Evolutionary conservation across 2,888 invertebrate genomes (phyloP), one percentile per base, ranked within the genome.

Genomic region (Lycaena phlaeas): DNA sequence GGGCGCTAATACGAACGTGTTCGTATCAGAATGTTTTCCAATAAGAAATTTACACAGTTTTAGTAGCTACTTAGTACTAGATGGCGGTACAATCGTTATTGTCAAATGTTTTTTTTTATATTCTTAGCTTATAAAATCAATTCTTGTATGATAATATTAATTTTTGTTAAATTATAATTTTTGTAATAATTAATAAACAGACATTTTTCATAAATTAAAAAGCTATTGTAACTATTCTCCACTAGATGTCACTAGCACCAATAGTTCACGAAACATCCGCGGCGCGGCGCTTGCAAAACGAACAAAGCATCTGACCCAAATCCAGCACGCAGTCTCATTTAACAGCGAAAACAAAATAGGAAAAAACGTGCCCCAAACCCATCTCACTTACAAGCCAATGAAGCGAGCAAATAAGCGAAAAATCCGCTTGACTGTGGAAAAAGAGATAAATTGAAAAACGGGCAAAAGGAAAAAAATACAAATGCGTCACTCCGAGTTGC

Each of bases 391-490:
- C 77, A 66, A 79, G 78, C 78, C 82, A 82, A 82, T 82, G 82
- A 81, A 76, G 81, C 78, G 76, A 64, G 77, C 75, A 78, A 81
- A 82, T 78, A 81, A 73, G 73, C 78, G 77, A 81, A 77, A 82
- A 84, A 82, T 79, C 76, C 73, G 67, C 67, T 68, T 59, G 61
- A 54, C 60, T 72, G 76, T 68, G 74, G 74, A 75, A 78, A 81
- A 79, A 78, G 76, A 75, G 72, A 71, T 72, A 71, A 72, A 76
- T 68, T 68, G 66, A 58, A 73, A 68, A 69, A 63, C 57, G 60
- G 59, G 45, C 50, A 44, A 57, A 61, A 61, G 59, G 45, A 44
- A 56, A 57, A 59, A 52, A 55, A 54, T 52, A 66, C 69, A 72
- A 69, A 67, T 59, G 56, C 70, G 69, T 69, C 71, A 72, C 63